Evolutionary conservation across 2,888 invertebrate species (phyloP), one percentile per base, ranked within the genome.

Genomic region (Fragum whitleyi): DNA sequence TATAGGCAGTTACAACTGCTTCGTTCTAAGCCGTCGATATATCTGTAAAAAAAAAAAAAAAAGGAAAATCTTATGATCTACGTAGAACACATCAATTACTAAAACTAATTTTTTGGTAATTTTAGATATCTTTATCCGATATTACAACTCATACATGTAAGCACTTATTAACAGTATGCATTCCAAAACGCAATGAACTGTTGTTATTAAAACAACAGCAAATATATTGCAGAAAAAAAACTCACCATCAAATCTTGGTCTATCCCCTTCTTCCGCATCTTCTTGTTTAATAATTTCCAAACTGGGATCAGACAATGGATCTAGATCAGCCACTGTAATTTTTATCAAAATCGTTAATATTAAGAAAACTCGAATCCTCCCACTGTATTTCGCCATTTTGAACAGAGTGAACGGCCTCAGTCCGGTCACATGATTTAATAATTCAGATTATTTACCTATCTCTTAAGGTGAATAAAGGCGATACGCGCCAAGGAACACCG

Each of bases 351-450:
- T n/a, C 36, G 42, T 26, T 21, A 65, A 36, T 36, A 36, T 36
- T 42, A 39, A 39, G n/a, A 65, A 11, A 42, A 42, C 65, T 39
- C 65, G 65, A 65, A 65, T 9, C 21, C 65, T 65, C 65, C 65
- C 65, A 42, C 65, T 65, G 42, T 36, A 9, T 65, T 65, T 39
- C 65, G 65, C 65, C 65, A 65, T 65, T 65, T 65, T 65, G 65
- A 26, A 65, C 65, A 42, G 21, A 65, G 39, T 65, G 65, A 65
- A 39, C 42, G 65, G 39, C 14, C 65, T n/a, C 11, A 42, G 19
- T 32, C 23, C 23, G 47, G 65, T 65, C 65, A 65, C 65, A 42
- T 65, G 65, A 65, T 42, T 65, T 65, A 26, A 65, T 21, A 36
- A 26, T 42, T 65, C 23, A 42, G 65, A 65, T 65, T 65, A 65